Base-by-base conservation (phyloP, 2,113 vertebrate genomes). In the Carollia perspicillata region DNA sequence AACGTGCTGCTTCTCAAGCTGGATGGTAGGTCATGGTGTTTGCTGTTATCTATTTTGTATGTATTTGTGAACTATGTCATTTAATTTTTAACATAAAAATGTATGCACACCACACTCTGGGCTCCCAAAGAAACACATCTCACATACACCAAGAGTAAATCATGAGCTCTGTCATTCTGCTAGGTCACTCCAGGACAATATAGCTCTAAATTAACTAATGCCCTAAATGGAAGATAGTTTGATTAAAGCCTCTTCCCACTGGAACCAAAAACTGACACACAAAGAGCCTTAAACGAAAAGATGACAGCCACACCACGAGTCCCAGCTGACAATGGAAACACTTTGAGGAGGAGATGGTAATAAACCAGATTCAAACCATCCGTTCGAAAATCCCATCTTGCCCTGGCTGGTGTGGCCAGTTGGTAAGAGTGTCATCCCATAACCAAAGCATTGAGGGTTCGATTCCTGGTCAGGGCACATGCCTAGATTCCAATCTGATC, bases 161-260 rank as follows among this genome's bases (percentile, higher is more conserved):
- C 6, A 74, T 30, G 60, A 85, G 14, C 79, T 85, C 79, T 30
- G 8, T 65, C 60, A 81, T 44, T 58, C 53, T 71, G 13, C 30
- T 16, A 42, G 51, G 79, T 85, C 51, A 35, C 26, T 13, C 47
- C 40, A 69, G 65, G 65, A 80, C 42, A 75, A 55, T 40, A 26
- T 23, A 80, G 49, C 6, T 51, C 23, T 77, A 85, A 28, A 53
- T 84, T 74, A 87, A 71, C 72, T 49, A 88, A 58, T 30, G 11
- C 35, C 55, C 65, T 28, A 93, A 68, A 75, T n/a, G 77, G n/a
- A 92, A 47, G n/a, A 47, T 8, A 17, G 78, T 86, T 81, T 68
- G 47, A 94, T 37, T 30, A 78, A 89, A 95, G 60, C 8, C 33
- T 94, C 84, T 90, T 89, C 58, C 68, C 75, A 51, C 49, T n/a